Evolutionary conservation across 2,888 invertebrate genomes (phyloP), one percentile per base, ranked within the genome.

Genomic region (Criorhina ranunculi): DNA sequence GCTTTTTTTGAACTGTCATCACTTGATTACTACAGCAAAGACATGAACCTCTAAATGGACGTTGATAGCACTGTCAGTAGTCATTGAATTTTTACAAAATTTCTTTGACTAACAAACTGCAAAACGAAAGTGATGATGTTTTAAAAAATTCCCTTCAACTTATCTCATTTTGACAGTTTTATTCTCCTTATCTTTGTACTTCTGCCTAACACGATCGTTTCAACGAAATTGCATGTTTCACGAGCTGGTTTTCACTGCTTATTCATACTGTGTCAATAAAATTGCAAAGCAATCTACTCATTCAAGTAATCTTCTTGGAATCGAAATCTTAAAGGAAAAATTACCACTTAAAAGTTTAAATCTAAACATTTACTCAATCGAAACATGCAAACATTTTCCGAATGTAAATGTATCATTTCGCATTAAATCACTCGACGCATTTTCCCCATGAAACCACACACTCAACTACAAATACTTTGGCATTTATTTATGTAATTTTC

Each of bases 331-430:
- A 29, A 46, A 29, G 33, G n/a, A 64, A 15, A n/a, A 33, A 17
- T 59, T 62, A 19, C 19, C 33, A 69, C 33, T 51, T n/a, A 59
- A n/a, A 53, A 42, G 40, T 37, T n/a, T n/a, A 29, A 29, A 9
- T 55, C 44, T 49, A 73, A 83, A 83, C 67, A 69, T 83, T 78
- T 83, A 62, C 44, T 15, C 44, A 55, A 29, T 24, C 2, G 2
- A 42, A 12, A 11, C 31, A 55, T 44, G 49, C 64, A 12, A 66
- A 67, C n/a, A n/a, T 67, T 37, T 15, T 7, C 19, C n/a, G 4
- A 15, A 31, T 35, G 17, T 12, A 35, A 57, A 44, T 46, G 15
- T 5, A 37, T 11, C 37, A 19, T 59, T 24, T 80, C 67, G n/a
- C 15, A 35, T 12, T 69, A 57, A 83, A 73, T 73, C 42, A 53